These are phyloP conservation scores for Cliona cf. orientalis DNA, from an alignment of 37 sponge, comb jelly and placozoan genomes.

Conservation along the genomic window DNA sequence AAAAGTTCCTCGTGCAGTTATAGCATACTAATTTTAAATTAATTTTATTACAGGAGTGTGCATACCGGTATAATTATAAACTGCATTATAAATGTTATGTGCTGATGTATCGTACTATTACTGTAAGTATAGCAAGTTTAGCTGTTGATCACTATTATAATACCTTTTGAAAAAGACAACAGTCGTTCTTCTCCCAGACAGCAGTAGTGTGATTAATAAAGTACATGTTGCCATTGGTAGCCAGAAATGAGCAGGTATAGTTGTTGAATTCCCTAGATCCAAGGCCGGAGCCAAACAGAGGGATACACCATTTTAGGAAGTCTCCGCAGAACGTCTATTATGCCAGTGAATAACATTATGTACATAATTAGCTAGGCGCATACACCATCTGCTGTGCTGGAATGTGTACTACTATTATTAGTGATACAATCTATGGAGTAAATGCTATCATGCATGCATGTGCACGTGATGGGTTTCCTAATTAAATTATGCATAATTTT, in stretches of 20 bases:
- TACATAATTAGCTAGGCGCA: neutral
- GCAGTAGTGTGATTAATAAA: conserved; percentile 49
- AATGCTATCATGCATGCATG: too few species aligned
- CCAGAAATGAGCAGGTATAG: conserved; percentile 53
- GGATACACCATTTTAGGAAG: conserved; percentile 50
- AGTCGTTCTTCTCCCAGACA: conserved; percentile 44
- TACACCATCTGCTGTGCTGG: too few species aligned
- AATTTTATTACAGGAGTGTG: too few species aligned
- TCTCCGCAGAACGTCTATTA: conserved; percentile 49
- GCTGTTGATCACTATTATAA: neutral
- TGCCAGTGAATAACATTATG: neutral
- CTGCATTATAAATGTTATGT: too few species aligned
- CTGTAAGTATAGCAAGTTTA: too few species aligned
- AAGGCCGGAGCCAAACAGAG: conserved; percentile 37
- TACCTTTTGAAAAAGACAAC: conserved; percentile 54
- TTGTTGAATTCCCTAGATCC: conserved; percentile 6
- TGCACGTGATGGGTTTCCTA: too few species aligned
- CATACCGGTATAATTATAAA: too few species aligned
- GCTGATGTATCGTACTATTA: too few species aligned
- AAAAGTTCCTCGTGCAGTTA: too few species aligned
- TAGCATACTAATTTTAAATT: too few species aligned
- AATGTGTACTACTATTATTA: neutral
- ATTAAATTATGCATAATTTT: too few species aligned
- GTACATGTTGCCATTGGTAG: conserved; percentile 42
- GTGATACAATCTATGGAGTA: too few species aligned